phyloP scores from a whole-genome alignment of 1,140 invertebrate genomes.

The Tetragnatha versicolor region DNA sequence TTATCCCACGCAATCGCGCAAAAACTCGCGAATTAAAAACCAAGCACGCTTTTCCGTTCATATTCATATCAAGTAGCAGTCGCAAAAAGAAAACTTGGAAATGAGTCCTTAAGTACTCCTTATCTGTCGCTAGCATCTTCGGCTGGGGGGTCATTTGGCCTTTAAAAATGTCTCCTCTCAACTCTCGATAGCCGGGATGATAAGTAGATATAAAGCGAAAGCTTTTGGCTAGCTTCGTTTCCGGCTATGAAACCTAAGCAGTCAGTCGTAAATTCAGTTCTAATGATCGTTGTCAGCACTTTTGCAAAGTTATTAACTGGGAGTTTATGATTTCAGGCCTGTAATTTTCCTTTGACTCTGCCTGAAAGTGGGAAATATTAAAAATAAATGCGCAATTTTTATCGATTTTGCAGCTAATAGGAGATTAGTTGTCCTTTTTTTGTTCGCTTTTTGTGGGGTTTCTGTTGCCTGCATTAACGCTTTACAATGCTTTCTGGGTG shows the following conservation, averaged over 20 bases:
- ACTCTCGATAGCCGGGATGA: slow-evolving; percentile 21
- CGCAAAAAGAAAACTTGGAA: no score
- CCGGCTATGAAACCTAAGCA: slow-evolving; percentile 29
- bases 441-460: slow-evolving; percentile 19
- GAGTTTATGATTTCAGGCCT: slow-evolving; percentile 20
- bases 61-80: no score
- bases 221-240: slow-evolving; percentile 4
- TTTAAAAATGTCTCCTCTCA: slow-evolving; percentile 11
- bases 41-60: no score
- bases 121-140: neutral
- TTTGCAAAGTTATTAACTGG: slow-evolving; percentile 21
- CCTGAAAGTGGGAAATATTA: slow-evolving; percentile 20
- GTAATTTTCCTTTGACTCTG: slow-evolving; percentile 27
- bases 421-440: slow-evolving; percentile 6
- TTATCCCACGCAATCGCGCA: no score
- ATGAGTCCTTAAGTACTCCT: neutral
- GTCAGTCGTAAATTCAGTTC: slow-evolving; percentile 8
- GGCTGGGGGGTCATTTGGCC: neutral
- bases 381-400: slow-evolving; percentile 27
- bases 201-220: slow-evolving; percentile 29
- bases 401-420: slow-evolving; percentile 17
- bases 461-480: no score
- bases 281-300: slow-evolving; percentile 28
- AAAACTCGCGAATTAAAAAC: no score
- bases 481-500: no score